Evolutionary conservation across 2,797 vertebrate genomes (phyloP), one percentile per base, ranked within the genome.

Genomic region (Lepus townsendii): DNA sequence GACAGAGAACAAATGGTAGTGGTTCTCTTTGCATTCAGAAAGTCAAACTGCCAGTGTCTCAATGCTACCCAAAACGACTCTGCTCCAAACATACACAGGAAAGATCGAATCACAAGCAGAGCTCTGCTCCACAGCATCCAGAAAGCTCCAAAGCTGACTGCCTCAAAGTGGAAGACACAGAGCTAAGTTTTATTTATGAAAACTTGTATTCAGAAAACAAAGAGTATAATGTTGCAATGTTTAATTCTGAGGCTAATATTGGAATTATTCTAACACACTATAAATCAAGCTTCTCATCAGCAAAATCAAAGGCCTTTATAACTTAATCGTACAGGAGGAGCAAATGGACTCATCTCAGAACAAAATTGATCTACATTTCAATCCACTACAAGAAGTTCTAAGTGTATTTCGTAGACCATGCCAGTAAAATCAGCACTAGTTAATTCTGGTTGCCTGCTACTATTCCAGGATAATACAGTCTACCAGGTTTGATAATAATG

Each of bases 291-390:
- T 62, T 95, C 73, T 83, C 88, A 83, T 85, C 78, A 90, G 83
- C 35, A 87, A 89, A 76, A 94, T 32, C 93, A 75, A 85, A 79
- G 83, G 68, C 11, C 11, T 24, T 22, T 86, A 83, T 73, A 86
- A 75, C 90, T n/a, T 79, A 77, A 87, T 84, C 20, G 79, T n/a
- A 93, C 91, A 73, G 2, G 52, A 69, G 91, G 86, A 60, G 6
- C 62, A 95, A 91, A 94, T 54, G 20, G 38, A 84, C 13, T 89
- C 38, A 68, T 78, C 80, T 95, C 96, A 96, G 96, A 96, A 82
- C 35, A 89, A 94, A 77, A 90, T 0, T 50, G 17, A 71, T 73
- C 77, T 86, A 50, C 5, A 89, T 79, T 57, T 66, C 32, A 73
- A 47, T 38, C 42, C 38, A 79, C 6, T 72, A 60, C 47, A 86